Conservation (phyloP, 64 coral and sea anemone species). For the Dendronephthya gigantea region DNA sequence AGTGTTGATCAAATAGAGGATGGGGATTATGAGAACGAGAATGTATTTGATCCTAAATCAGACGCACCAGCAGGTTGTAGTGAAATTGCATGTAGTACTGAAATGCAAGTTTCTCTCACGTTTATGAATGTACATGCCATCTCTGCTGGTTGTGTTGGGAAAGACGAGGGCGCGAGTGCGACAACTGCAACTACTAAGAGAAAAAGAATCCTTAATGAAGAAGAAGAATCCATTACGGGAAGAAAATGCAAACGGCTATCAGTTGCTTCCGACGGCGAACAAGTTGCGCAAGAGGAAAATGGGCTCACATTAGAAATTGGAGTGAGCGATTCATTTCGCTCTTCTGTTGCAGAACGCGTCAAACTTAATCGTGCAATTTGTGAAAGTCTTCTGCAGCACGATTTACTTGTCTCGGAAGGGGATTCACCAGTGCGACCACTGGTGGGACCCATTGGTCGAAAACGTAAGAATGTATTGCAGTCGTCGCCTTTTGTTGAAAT, state of each 20-base stretch:
- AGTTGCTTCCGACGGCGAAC: not conserved
- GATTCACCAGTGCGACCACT: not conserved
- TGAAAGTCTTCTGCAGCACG: not conserved
- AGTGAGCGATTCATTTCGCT: not conserved
- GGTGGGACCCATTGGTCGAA: not conserved
- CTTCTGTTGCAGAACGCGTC: not conserved
- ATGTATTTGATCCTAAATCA: not conserved
- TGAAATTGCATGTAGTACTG: too few relatives aligned
- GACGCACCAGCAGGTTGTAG: not conserved
- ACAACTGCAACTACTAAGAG: not conserved
- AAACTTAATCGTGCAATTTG: not conserved
- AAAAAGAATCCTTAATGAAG: not conserved
- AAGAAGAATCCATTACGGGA: not conserved
- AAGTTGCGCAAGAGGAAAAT: not conserved
- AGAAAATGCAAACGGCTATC: not conserved
- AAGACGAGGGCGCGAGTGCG: not conserved
- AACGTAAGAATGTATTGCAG: not conserved
- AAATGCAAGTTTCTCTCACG: not conserved
- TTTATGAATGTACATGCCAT: not conserved
- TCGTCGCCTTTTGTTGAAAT: not conserved
- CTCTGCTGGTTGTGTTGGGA: not conserved
- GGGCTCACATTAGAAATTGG: not conserved
- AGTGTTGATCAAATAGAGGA: not conserved
- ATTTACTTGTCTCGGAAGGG: not conserved
- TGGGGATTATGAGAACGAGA: not conserved